Conservation (phyloP, 2,888 invertebrate species). For the Ormia ochracea region DNA sequence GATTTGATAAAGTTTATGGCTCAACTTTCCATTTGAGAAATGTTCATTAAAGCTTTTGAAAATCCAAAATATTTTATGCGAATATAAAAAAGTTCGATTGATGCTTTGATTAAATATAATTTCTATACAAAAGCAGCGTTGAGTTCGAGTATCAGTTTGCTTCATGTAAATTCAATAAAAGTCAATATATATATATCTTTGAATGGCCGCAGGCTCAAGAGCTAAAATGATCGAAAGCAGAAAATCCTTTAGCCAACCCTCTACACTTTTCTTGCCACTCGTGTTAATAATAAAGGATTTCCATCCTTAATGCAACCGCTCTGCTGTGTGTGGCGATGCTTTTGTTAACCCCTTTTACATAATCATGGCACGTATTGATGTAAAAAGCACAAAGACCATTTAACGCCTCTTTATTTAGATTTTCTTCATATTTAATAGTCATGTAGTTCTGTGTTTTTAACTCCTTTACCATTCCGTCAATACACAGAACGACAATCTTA, state of each 20-base stretch:
- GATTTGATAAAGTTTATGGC: too few species aligned
- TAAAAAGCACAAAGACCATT: constrained; percentile 50
- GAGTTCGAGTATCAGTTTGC: too few species aligned
- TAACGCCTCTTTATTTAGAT: constrained; percentile 44
- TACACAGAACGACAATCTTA: constrained; percentile 14
- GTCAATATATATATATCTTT: too few species aligned
- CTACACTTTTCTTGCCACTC: neutral
- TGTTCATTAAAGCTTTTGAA: too few species aligned
- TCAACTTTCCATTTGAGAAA: too few species aligned
- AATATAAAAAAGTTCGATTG: too few species aligned
- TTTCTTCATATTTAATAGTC: neutral
- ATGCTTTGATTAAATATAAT: too few species aligned
- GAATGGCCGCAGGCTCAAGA: too few species aligned
- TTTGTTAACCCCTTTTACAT: constrained; percentile 42
- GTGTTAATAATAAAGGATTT: neutral
- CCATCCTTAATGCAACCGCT: neutral
- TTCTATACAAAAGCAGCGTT: too few species aligned
- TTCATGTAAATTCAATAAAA: too few species aligned
- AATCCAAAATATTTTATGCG: too few species aligned
- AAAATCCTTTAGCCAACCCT: neutral
- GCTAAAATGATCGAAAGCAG: neutral
- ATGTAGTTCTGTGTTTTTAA: neutral
- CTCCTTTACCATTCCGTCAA: neutral
- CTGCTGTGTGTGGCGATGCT: neutral
- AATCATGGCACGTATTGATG: constrained; percentile 48